Conservation (phyloP, 1,140 invertebrate species). For the Aricia agestis region DNA sequence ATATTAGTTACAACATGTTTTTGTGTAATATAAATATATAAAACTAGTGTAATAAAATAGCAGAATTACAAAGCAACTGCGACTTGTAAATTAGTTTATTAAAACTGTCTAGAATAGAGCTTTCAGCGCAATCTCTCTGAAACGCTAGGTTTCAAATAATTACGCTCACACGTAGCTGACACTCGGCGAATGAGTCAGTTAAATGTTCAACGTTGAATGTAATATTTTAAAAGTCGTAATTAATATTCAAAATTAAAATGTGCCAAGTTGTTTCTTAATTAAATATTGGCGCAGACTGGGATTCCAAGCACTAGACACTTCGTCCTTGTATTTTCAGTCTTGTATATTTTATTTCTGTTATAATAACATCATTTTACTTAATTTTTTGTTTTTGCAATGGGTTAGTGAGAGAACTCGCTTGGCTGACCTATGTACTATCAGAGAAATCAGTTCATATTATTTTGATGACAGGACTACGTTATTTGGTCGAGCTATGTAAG, state of each 20-base stretch:
- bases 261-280: slow-evolving; percentile 3
- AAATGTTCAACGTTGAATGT: neutral
- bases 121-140: neutral
- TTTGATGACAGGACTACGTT: too few relatives aligned
- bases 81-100: neutral
- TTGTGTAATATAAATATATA: too few relatives aligned
- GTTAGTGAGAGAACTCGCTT: too few relatives aligned
- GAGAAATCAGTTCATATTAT: too few relatives aligned
- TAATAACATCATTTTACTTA: too few relatives aligned
- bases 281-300: neutral
- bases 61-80: neutral
- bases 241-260: slow-evolving; percentile 4
- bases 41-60: neutral
- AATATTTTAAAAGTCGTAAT: neutral
- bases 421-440: too few relatives aligned
- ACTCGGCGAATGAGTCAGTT: neutral
- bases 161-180: neutral
- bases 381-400: too few relatives aligned
- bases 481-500: too few relatives aligned
- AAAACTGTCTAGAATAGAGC: neutral
- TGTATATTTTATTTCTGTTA: neutral
- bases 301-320: neutral
- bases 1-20: too few relatives aligned
- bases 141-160: neutral
- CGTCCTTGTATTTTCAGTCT: neutral